A percentile compares a stretch with the other conserved stretches of the same genome.
These are phyloP conservation scores for Ctenoplectra terminalis DNA, from an alignment of 1,140 invertebrate genomes.

Conservation along the genomic window DNA sequence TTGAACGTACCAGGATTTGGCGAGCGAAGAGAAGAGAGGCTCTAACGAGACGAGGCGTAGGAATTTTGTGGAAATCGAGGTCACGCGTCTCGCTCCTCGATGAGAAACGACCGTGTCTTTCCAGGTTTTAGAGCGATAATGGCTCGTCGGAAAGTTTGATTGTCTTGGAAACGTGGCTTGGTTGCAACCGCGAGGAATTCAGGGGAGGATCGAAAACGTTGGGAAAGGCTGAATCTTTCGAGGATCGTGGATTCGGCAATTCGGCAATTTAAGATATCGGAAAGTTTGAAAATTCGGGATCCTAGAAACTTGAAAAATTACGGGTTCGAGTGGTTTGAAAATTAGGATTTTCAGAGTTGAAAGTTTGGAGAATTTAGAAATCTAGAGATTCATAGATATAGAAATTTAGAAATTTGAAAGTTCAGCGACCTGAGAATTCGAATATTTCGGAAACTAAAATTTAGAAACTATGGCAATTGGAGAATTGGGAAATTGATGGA, in stretches of 20 bases:
- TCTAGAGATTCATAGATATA: not conserved
- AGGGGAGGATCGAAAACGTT: not conserved
- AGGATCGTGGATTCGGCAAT: no score
- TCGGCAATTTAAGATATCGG: not conserved
- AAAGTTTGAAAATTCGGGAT: not conserved
- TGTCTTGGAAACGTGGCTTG: constrained; percentile 8
- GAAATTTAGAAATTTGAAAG: rapidly evolving
- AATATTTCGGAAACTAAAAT: not conserved
- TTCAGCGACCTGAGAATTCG: not conserved
- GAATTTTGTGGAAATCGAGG: constrained; percentile 40
- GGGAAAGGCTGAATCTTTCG: no score
- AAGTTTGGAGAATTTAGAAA: no score
- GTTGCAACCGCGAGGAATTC: not conserved
- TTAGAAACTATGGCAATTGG: not conserved
- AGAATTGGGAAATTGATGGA: not conserved
- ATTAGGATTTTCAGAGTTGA: not conserved
- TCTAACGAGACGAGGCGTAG: constrained; percentile 15
- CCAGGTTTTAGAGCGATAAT: constrained; percentile 9
- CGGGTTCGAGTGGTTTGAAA: not conserved
- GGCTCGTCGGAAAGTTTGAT: not conserved
- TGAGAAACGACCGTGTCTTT: not conserved
- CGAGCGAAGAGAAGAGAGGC: not conserved
- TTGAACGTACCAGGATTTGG: constrained; percentile 27
- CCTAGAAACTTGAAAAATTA: not conserved
- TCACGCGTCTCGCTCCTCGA: constrained; percentile 7